Conservation (phyloP, 2,797 vertebrate species). For the Sebastes trivittatus region DNA sequence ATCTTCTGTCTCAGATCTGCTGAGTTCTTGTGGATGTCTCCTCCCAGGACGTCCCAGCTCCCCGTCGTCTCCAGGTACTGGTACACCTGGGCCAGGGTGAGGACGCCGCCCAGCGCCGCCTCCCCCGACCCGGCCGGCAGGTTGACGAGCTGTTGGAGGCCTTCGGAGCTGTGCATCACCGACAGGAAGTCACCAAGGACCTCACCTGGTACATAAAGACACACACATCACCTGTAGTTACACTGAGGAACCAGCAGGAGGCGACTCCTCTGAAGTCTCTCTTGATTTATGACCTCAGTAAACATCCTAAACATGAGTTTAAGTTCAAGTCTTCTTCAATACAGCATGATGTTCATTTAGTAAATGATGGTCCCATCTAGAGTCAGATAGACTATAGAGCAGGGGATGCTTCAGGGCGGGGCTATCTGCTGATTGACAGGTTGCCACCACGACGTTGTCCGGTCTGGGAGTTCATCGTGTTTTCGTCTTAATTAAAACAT, state of each 20-base stretch:
- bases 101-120: constrained; percentile 81
- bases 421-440: neutral
- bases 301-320: no score
- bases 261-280: neutral
- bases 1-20: constrained; percentile 74
- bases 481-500: no score
- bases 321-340: no score
- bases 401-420: neutral
- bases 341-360: no score
- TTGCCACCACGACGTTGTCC: neutral
- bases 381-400: no score
- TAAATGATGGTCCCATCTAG: no score
- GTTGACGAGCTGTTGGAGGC: constrained; percentile 75
- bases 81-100: constrained; percentile 84
- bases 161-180: constrained; percentile 73
- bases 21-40: constrained; percentile 49
- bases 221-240: neutral
- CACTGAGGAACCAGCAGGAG: neutral
- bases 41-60: constrained; percentile 82
- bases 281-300: no score
- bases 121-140: constrained; percentile 86
- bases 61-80: constrained; percentile 84
- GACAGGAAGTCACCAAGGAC: constrained; percentile 84
- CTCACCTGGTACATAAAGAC: constrained; percentile 79
- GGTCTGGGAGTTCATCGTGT: neutral